Evolutionary conservation across 2,113 vertebrate genomes (phyloP).

Genomic region (Erpornis zantholeuca): DNA sequence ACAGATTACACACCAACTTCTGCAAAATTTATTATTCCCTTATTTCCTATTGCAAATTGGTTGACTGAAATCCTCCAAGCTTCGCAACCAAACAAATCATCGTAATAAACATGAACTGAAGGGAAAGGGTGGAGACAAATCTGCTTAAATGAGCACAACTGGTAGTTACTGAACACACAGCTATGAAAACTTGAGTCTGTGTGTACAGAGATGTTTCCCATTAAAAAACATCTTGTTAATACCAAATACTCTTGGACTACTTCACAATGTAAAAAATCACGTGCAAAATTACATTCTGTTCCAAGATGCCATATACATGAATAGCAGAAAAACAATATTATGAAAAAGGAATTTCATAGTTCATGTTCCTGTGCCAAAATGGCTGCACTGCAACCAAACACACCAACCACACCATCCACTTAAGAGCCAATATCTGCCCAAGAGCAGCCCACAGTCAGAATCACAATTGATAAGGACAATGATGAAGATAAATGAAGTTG

Average conservation of each 20-base stretch:
- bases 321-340: not conserved
- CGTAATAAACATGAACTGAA: not conserved
- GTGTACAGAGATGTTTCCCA: slow-evolving; percentile 27
- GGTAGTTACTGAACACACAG: not conserved
- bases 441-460: not conserved
- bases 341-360: not conserved
- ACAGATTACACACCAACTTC: not conserved
- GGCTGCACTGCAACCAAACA: not conserved
- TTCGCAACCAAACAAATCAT: not conserved
- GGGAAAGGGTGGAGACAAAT: slow-evolving; percentile 1
- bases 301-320: not conserved
- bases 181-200: not conserved
- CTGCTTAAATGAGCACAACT: not conserved
- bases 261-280: not conserved
- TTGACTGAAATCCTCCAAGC: not conserved
- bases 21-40: not conserved
- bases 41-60: not conserved
- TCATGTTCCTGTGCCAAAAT: not conserved
- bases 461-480: not conserved
- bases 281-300: not conserved
- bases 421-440: not conserved
- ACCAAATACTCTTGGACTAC: slow-evolving; percentile 29
- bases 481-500: not conserved
- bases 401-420: not conserved
- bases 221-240: slow-evolving; percentile 25